Percentiles rank a stretch among this genome's conserved stretches.
phyloP scores from a whole-genome alignment of 2,797 vertebrate genomes.

The Galagoides demidoff region DNA sequence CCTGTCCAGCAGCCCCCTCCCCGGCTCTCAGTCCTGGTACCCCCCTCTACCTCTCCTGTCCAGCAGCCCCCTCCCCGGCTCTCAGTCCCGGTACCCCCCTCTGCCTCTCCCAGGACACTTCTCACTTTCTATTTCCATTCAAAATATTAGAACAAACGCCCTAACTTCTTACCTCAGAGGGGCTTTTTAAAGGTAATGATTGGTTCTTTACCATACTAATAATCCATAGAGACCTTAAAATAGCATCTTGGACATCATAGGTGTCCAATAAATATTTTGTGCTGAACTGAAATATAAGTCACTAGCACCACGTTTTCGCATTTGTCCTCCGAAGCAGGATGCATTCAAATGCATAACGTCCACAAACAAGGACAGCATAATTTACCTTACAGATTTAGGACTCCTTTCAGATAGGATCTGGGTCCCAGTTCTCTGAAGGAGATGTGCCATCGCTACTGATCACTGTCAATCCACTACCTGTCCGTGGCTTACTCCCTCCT shows the following conservation, averaged over 20 bases:
- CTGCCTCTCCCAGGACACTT: neutral
- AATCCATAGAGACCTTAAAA: neutral
- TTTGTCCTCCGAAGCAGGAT: neutral
- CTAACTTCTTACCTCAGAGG: neutral
- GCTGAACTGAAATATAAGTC: neutral
- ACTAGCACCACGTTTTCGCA: neutral
- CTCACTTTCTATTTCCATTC: neutral
- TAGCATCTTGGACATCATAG: neutral
- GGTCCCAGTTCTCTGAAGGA: neutral
- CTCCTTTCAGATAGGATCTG: neutral
- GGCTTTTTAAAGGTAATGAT: neutral
- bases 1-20: neutral
- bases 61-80: neutral
- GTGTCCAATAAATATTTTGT: neutral
- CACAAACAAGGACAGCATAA: neutral
- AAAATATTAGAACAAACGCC: neutral
- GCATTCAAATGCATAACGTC: neutral
- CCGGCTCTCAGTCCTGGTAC: neutral
- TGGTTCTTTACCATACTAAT: neutral
- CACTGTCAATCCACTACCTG: neutral
- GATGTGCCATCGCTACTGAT: neutral
- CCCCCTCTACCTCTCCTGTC: too few relatives aligned
- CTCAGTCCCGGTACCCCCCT: neutral
- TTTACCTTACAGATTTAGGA: neutral
- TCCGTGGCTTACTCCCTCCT: neutral